phyloP scores from a whole-genome alignment of 1,140 invertebrate genomes.

The honey bee (Apis mellifera) region Amel_HAv3.1 CM009934.2:10691001-10691500 shows the following conservation, averaged over 20 bases:
- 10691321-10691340: not conserved
- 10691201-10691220: not conserved
- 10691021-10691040: constrained; percentile 17
- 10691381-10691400: constrained; percentile 18
- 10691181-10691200: not conserved
- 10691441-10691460: not conserved
- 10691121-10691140: not conserved
- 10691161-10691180: not conserved
- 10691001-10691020: not conserved
- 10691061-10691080: constrained; percentile 3
- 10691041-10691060: not conserved
- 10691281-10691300: constrained; percentile 46
- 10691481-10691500: constrained; percentile 29
- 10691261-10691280: constrained; percentile 37
- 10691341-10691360: constrained; percentile 17
- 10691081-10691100: not conserved
- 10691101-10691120: not conserved
- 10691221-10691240: not conserved
- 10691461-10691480: constrained; percentile 42
- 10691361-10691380: constrained; percentile 22
- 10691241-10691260: constrained; percentile 14
- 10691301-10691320: not conserved
- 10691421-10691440: constrained; percentile 43
- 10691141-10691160: not conserved
- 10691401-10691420: constrained; percentile 49